Evolutionary conservation across 1,140 invertebrate genomes (phyloP), one percentile per base, ranked within the genome.

Genomic region (Leptinotarsa texana): DNA sequence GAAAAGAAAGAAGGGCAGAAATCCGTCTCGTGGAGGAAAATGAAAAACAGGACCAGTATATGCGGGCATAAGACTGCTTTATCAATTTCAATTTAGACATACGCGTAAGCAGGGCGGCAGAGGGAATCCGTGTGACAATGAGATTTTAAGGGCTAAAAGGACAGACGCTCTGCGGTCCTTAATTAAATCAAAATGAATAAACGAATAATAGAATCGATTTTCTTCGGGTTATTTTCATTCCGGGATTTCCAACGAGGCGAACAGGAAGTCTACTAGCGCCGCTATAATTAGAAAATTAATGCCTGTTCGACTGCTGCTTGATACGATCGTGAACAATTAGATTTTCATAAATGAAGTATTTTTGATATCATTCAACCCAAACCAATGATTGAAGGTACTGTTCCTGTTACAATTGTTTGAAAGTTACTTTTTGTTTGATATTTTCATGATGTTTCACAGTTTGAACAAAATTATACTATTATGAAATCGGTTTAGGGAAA

Each of bases 51-150:
- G 13, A 70, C 63, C 63, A 65, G 21, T 57, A 22, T 57, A 57
- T 49, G 69, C 49, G 47, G 49, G 69, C 33, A 68, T 68, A 68
- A 68, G 66, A 68, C 66, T 70, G 69, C 69, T 70, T 70, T 70
- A 70, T 70, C 69, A 70, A 70, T 70, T 70, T 70, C 69, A 70
- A 70, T 70, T 70, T 70, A 70, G 69, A 70, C 69, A 70, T 70
- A 70, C 47, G 69, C 51, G 22, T 51, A 70, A 70, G 63, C 63
- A 66, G 63, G 63, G 22, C 63, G 27, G 63, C n/a, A n/a, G 27
- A 57, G 47, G 21, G 69, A 48, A 61, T 70, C 13, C 49, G 33
- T 70, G 69, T 70, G 69, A 70, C 69, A 70, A 70, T 70, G 69
- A 70, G 69, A 70, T 70, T 70, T 70, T 70, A 70, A 70, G 51